Evolutionary conservation across 2,113 vertebrate genomes (phyloP).

Genomic region (Cyanoramphus novaezelandiae): DNA sequence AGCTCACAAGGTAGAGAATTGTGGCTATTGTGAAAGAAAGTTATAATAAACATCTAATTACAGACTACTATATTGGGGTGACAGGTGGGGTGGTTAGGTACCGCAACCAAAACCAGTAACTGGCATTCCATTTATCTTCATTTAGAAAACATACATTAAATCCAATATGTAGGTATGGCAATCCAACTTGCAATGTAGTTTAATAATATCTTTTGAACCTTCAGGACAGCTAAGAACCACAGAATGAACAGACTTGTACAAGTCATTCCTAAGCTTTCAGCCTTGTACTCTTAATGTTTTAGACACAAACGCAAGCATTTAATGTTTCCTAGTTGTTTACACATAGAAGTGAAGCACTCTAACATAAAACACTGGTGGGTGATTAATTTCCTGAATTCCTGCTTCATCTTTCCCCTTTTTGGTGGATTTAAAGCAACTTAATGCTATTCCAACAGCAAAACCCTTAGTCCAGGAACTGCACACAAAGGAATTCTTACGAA

Average conservation of each 20-base stretch:
- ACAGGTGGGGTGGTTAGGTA: rapidly evolving
- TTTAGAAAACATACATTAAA: not conserved
- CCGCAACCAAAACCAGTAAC: not conserved
- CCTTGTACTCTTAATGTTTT: not conserved
- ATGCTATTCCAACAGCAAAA: not conserved
- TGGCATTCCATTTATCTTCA: not conserved
- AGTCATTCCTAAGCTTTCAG: not conserved
- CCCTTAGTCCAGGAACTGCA: not conserved
- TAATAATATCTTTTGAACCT: not conserved
- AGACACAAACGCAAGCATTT: not conserved
- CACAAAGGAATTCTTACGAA: not conserved
- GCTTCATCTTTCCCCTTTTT: not conserved
- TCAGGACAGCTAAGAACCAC: not conserved
- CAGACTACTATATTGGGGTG: not conserved
- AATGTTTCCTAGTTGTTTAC: not conserved
- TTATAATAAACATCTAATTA: not conserved
- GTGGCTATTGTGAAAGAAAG: not conserved
- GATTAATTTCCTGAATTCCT: not conserved
- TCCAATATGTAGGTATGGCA: not conserved
- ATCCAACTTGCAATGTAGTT: not conserved
- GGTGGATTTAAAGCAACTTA: not conserved
- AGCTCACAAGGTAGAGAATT: not conserved
- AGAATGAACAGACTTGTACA: not conserved
- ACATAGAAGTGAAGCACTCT: not conserved
- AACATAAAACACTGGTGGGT: not conserved